Evolutionary conservation across 2,888 invertebrate species (phyloP).

Genomic region (Orthonychiurus folsomi): DNA sequence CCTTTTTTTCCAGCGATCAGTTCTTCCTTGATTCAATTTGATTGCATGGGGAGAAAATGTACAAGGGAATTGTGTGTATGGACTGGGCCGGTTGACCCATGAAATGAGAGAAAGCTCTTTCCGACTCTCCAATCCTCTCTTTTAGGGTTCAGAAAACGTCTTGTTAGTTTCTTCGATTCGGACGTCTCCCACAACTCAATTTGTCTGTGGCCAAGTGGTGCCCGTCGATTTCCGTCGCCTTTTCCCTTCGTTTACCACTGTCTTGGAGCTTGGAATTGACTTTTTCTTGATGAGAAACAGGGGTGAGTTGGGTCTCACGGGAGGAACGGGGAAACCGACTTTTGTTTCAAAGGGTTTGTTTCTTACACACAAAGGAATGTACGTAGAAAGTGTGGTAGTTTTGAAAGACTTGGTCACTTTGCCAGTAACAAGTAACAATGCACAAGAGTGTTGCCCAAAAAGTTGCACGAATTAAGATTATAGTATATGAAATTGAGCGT

Average conservation of each 20-base stretch:
- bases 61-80: too few relatives aligned
- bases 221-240: neutral
- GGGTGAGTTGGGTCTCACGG: too few relatives aligned
- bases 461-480: too few relatives aligned
- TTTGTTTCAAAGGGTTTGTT: too few relatives aligned
- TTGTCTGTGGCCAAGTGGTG: neutral
- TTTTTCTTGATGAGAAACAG: too few relatives aligned
- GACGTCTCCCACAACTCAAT: neutral
- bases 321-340: too few relatives aligned
- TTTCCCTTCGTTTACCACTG: neutral
- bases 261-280: neutral
- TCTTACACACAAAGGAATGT: too few relatives aligned
- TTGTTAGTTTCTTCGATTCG: neutral
- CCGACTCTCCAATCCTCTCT: neutral
- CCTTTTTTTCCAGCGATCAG: neutral
- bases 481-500: too few relatives aligned
- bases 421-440: too few relatives aligned
- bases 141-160: neutral
- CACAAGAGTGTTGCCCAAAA: too few relatives aligned
- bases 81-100: neutral
- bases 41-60: neutral
- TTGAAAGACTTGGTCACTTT: too few relatives aligned
- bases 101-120: neutral
- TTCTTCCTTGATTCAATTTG: slow-evolving; percentile 1
- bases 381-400: too few relatives aligned